Base-by-base conservation (phyloP, 2,888 invertebrate genomes). In the Heteromyza rotundicornis region DNA sequence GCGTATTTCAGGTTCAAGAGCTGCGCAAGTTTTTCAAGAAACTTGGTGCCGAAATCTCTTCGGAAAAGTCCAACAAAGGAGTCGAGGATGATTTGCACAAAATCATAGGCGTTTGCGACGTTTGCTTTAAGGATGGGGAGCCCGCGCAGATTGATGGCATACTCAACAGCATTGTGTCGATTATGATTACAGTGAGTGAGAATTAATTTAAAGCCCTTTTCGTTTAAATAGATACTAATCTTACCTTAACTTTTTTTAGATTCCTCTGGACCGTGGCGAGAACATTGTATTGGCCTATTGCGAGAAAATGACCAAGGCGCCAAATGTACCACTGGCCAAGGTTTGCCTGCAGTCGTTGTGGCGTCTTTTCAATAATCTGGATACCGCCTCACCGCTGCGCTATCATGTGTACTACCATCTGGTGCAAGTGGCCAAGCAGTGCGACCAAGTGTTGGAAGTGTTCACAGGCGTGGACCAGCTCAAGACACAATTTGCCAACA, bases 91-190 rank as follows among this genome's bases (percentile, higher is more conserved):
- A 97, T 85, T 86, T 97, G 71, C 92, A 94, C 79, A 94, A 97
- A 84, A 95, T 96, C 69, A 95, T 97, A 73, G 94, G 93, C 59
- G 96, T 95, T 8, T 96, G 95, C 80, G 95, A 96, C 84, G 89
- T 92, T 51, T 94, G 95, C 81, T 96, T 96, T 84, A 92, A 92
- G 76, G 94, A 94, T 77, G 90, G 91, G 8, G 91, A 90, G 78
- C 95, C 95, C 81, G 80, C 86, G 16, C 96, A 97, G 80, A 91
- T 96, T 73, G 98, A 98, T 86, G 91, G 92, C 72, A 92, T 96
- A 58, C 86, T 98, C 12, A 97, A 97, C 85, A 96, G 97, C 81
- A 95, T 98, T 83, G 96, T 97, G 2, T 97, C 97, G 5, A 92
- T 98, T 69, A 91, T 98, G 88, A 92, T 97, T 63, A 88, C 92